A percentile compares a stretch with the other conserved stretches of the same genome.
These are phyloP conservation scores for Ernsta delagoae DNA, from an alignment of 2,888 invertebrate species.

Conservation along the genomic window DNA sequence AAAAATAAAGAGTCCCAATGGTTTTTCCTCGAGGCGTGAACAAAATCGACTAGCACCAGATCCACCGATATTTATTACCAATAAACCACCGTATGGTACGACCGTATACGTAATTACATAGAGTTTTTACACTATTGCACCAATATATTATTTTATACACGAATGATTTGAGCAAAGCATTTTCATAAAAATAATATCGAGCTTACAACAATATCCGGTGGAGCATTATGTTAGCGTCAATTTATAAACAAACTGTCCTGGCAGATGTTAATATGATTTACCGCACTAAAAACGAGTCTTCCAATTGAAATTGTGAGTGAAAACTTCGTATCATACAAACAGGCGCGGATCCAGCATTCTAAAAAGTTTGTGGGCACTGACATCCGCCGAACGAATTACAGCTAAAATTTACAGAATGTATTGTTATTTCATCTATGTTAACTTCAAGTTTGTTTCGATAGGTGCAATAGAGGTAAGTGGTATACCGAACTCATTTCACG, in stretches of 20 bases:
- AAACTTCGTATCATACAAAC: not conserved
- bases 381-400: too few relatives aligned
- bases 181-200: slow-evolving; percentile 58
- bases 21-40: slow-evolving; percentile 52
- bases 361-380: too few relatives aligned
- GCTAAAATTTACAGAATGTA: too few relatives aligned
- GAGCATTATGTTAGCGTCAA: slow-evolving; percentile 61
- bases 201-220: slow-evolving; percentile 73
- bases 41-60: slow-evolving; percentile 62
- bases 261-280: slow-evolving; percentile 69
- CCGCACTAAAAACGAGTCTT: slow-evolving; percentile 50
- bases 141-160: slow-evolving; percentile 54
- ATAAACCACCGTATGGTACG: slow-evolving; percentile 65
- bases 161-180: slow-evolving; percentile 54
- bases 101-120: slow-evolving; percentile 58
- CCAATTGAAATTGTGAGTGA: slow-evolving; percentile 36
- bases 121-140: slow-evolving; percentile 49
- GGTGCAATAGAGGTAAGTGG: too few relatives aligned
- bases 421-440: too few relatives aligned
- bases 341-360: too few relatives aligned
- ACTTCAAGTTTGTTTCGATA: too few relatives aligned
- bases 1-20: slow-evolving; percentile 63
- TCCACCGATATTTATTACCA: slow-evolving; percentile 73
- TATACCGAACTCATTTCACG: too few relatives aligned
- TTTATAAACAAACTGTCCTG: slow-evolving; percentile 66